Base-by-base conservation (phyloP, 2,797 vertebrate genomes). In the Pseudochromis fuscus region DNA sequence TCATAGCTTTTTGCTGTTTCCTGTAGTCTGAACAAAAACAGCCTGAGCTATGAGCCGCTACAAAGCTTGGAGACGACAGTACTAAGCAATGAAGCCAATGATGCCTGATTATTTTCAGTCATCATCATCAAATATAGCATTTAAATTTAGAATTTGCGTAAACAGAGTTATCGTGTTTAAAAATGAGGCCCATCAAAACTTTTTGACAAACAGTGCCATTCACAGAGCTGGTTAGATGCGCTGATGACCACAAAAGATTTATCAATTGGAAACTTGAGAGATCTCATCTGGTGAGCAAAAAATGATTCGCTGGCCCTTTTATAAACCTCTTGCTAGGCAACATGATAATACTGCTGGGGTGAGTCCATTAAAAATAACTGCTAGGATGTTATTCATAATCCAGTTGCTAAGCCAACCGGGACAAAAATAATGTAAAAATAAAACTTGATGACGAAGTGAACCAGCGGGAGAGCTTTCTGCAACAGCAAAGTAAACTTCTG, bases 281-380 rank as follows among this genome's bases (percentile, higher is more conserved):
- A 80, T 37, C 45, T 84, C 72, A 77, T 84, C 55, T 77, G 65
- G 35, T 71, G 67, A 79, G 66, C 0, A 9, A 75, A 82, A 83
- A 75, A 84, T 56, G 70, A 79, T 73, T 73, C 2, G 13, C 60
- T 18, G 33, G 19, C 23, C 53, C 60, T 82, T 84, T 88, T 79
- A 77, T 81, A 60, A 73, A 68, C 31, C 59, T 67, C 67, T 85
- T 59, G 33, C 81, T 37, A 70, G 74, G 79, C 86, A 86, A 85
- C 78, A 79, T 78, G 65, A 89, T 86, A 87, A 87, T 78, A 57
- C 77, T 61, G 67, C 45, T 25, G 55, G 69, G 82, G 59, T 68
- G 77, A 76, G 61, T 88, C 88, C 73, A 89, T 91, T 86, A 91
- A 86, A 82, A 86, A 82, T 72, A 81, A 83, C 82, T 73, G 68